Percentiles rank a stretch among this genome's conserved stretches.
These are phyloP conservation scores for Microplitis manilae DNA, from an alignment of 2,888 invertebrate genomes.

Conservation along the genomic window DNA sequence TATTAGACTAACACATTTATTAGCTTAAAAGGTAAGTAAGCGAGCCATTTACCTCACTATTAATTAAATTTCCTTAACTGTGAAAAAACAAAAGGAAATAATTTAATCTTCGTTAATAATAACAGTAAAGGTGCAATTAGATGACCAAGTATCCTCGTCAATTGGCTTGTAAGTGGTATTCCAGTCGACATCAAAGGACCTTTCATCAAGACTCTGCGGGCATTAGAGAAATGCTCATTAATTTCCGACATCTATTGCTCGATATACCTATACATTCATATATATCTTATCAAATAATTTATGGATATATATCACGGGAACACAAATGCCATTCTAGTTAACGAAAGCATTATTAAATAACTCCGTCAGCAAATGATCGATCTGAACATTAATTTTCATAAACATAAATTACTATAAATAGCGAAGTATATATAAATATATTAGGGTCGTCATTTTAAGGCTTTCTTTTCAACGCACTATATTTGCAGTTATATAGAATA, in stretches of 20 bases:
- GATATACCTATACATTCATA: constrained; percentile 16
- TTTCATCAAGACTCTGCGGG: constrained; percentile 1
- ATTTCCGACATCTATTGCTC: background rate
- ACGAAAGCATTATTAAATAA: background rate
- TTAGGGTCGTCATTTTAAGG: no score
- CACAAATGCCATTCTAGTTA: background rate
- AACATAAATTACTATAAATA: no score
- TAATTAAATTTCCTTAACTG: background rate
- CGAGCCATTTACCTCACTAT: background rate
- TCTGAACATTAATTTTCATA: no score
- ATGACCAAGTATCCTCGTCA: constrained; percentile 72
- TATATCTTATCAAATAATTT: constrained; percentile 10
- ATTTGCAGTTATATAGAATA: no score
- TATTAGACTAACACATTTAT: no score
- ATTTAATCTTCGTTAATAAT: constrained; percentile 53
- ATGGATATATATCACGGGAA: background rate
- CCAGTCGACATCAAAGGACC: constrained; percentile 69
- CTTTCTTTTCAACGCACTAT: no score
- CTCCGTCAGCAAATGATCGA: background rate
- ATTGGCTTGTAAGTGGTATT: constrained; percentile 72
- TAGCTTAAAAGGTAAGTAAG: no score
- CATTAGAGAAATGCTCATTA: constrained; percentile 8
- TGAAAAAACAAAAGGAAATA: background rate
- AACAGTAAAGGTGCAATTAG: constrained; percentile 72
- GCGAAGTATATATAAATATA: no score